Base-by-base conservation (phyloP, 2,797 vertebrate genomes). In the Mormyrus hasselquistii region DNA sequence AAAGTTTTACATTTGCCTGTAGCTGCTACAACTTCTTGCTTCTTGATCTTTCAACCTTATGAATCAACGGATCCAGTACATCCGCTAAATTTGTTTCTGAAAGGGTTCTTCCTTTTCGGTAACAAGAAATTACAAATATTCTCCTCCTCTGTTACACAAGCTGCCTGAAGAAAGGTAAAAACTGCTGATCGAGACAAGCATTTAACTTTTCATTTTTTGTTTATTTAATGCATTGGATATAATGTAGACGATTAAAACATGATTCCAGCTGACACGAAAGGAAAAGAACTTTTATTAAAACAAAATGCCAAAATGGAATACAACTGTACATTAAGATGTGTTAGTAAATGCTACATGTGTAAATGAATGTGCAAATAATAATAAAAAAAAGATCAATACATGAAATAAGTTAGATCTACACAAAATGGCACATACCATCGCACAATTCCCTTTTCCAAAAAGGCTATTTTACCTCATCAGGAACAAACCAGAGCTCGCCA, bases 221-320 rank as follows among this genome's bases (percentile, higher is more conserved):
- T 86, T 57, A 86, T 50, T 55, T 25, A 86, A 34, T 86, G 25
- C 29, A 29, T 19, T 12, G 84, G 50, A 55, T 47, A 38, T 16
- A 79, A 79, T 44, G 73, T 79, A 1, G 41, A 14, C 34, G 34
- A 41, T 29, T 16, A 87, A 87, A 89, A 47, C 44, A 89, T 29
- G 53, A 86, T 44, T 41, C 41, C 19, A 22, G 90, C 87, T 0
- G 87, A 91, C 90, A 92, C 90, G 92, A 93, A 93, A 90, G 91
- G 76, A 94, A 92, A 93, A 92, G 10, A 93, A 88, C 84, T 94
- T 97, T 97, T 97, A 97, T 97, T 97, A 94, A 93, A 96, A 95
- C 94, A 94, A 96, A 94, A 94, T 93, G 91, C 92, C 94, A 91
- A 94, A 96, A 53, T 93, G 93, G 92, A 95, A 92, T 92, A 93